Percentiles rank a stretch among this genome's conserved stretches.
Conservation (phyloP, 37 sponge, comb jelly and placozoan genomes). For the Beroe ovata region DNA sequence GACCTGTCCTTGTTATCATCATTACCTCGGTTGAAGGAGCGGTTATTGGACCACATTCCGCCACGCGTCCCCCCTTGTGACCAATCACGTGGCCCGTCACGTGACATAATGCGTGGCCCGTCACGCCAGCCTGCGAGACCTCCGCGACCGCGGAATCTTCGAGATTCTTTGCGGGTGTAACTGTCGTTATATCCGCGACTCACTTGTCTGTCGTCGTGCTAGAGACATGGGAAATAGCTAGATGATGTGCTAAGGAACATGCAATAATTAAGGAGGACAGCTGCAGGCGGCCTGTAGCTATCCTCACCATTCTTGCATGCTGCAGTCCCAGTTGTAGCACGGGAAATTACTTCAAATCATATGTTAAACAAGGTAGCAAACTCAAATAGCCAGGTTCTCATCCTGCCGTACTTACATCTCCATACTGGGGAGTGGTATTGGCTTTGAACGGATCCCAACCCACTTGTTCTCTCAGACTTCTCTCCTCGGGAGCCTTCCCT, state of each 20-base stretch:
- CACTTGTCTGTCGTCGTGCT: constrained; percentile 46
- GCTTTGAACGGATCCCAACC: constrained; percentile 62
- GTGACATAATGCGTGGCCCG: neutral
- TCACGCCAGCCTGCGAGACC: neutral
- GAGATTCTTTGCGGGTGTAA: constrained; percentile 23
- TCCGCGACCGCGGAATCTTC: neutral
- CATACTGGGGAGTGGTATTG: neutral
- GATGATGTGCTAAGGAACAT: too few species aligned
- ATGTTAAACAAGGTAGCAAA: too few species aligned
- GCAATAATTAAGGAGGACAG: too few species aligned
- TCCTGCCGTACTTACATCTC: constrained; percentile 36
- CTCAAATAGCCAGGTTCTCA: too few species aligned
- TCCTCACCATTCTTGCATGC: too few species aligned
- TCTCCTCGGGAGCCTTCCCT: constrained; percentile 17
- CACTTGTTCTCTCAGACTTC: constrained; percentile 35
- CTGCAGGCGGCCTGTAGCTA: too few species aligned
- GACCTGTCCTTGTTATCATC: constrained; percentile 19
- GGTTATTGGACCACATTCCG: constrained; percentile 42
- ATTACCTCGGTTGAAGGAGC: neutral
- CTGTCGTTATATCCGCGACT: constrained; percentile 38
- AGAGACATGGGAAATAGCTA: neutral
- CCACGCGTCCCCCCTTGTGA: neutral
- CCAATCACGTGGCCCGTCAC: neutral
- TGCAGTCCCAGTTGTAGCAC: too few species aligned
- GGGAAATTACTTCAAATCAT: too few species aligned